Evolutionary conservation across 2,888 invertebrate species (phyloP), one percentile per base, ranked within the genome.

Genomic region (Cataglyphis livida): DNA sequence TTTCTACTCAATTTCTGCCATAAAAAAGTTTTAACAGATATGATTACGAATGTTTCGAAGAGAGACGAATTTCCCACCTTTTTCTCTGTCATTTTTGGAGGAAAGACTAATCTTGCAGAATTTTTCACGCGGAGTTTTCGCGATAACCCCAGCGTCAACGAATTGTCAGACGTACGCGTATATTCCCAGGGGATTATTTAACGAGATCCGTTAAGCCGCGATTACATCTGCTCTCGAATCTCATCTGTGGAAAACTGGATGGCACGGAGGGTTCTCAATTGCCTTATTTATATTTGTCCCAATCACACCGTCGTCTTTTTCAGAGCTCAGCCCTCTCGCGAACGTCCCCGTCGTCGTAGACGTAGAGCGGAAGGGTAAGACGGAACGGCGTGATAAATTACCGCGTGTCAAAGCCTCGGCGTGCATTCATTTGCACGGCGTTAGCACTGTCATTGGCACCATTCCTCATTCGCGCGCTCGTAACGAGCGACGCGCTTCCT

Each of bases 361-460:
- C 71, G 51, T 62, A 64, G 70, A 64, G 70, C 54, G 79, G 84
- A 84, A 83, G 83, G 88, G 86, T 83, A 81, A 75, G 87, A 85
- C 83, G 87, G 89, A 88, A 90, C 91, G 89, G 88, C 90, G 91
- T 94, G 94, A 94, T 93, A 93, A 94, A 94, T 94, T 93, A 91
- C 90, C 91, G 85, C 89, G 88, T 91, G 94, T 94, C 94, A 94
- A 93, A 94, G 91, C 92, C 92, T 92, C 87, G 89, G 87, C 92
- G 91, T 92, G 93, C 94, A 93, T 94, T 94, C 94, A 94, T 94
- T 94, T 94, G 94, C 93, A 94, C 90, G 86, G 90, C 92, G 92
- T 93, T 93, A 92, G 91, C 92, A 92, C 93, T 94, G 94, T 93
- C 94, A 93, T 93, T 93, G 92, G 90, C 92, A 91, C 89, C 93